Evolutionary conservation across 2,797 vertebrate species (phyloP), one percentile per base, ranked within the genome.

Genomic region (Micropoecilia bifurca): DNA sequence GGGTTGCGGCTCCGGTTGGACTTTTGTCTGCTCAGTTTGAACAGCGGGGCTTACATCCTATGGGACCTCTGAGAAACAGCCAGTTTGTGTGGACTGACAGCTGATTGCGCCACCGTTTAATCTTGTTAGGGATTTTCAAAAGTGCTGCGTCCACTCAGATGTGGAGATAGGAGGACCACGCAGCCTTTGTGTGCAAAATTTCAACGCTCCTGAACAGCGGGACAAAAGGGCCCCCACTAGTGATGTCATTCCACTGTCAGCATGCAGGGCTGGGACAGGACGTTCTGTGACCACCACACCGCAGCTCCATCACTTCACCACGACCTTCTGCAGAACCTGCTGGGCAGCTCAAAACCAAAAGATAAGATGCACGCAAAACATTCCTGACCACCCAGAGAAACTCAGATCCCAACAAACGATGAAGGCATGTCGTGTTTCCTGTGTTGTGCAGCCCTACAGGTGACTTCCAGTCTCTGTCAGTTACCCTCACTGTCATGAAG

Each of bases 91-190:
- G 69, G 88, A 93, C 91, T 94, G 94, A 95, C 94, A 95, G 93
- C 91, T 94, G 93, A 95, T 93, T 86, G 93, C 93, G 81, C 92
- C 89, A 89, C 90, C 92, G 87, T 95, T 93, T 96, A 96, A 96
- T 96, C 95, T 95, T 90, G 94, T 96, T 95, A 95, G 93, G 94
- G 94, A 94, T 95, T 96, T 96, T 94, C 93, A 95, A 95, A 96
- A 96, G 94, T 96, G 95, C 95, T 96, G 95, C 87, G 94, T 96
- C 94, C 95, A 94, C 94, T 93, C 91, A 90, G 95, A 96, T 96
- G 86, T 91, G 95, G 87, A 94, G 94, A 96, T 96, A 96, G 91
- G 76, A 92, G 91, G 61, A 72, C 91, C 80, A 75, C 83, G 84
- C 86, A 79, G 92, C 90, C 94, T 95, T 96, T 96, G 95, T 96